These are phyloP conservation scores for Rhagonycha lutea DNA, from an alignment of 2,888 invertebrate species.

Conservation along the genomic window DNA sequence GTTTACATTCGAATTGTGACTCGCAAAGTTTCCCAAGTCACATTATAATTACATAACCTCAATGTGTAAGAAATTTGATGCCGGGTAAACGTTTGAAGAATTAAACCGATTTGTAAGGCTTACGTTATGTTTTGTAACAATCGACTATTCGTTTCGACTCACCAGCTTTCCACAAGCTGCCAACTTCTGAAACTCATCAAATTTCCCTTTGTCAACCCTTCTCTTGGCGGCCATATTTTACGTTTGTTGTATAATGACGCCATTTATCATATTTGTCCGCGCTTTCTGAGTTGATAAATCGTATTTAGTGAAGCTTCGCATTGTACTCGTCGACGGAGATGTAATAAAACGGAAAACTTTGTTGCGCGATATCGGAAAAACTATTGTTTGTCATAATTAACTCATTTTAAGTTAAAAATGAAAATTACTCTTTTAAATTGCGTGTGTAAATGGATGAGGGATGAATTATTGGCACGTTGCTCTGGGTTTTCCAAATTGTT, in stretches of 20 bases:
- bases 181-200: conserved; percentile 29
- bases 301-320: conserved; percentile 25
- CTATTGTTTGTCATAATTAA: neutral
- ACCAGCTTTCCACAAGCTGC: conserved; percentile 4
- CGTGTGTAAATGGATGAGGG: neutral
- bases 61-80: neutral
- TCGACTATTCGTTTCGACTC: neutral
- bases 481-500: conserved; percentile 7
- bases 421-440: neutral
- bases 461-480: neutral
- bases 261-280: conserved; percentile 40
- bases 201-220: conserved; percentile 34
- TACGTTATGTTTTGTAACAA: conserved; percentile 14
- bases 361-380: neutral
- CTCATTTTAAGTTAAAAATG: neutral
- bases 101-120: conserved; percentile 10
- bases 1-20: neutral
- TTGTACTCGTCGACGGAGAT: neutral
- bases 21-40: neutral
- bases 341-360: neutral
- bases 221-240: conserved; percentile 39
- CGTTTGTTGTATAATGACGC: conserved; percentile 40
- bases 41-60: neutral
- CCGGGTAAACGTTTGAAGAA: neutral
- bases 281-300: conserved; percentile 33